Evolutionary conservation across 2,113 vertebrate genomes (phyloP), one percentile per base, ranked within the genome.

Genomic region (Cephalopterus ornatus): DNA sequence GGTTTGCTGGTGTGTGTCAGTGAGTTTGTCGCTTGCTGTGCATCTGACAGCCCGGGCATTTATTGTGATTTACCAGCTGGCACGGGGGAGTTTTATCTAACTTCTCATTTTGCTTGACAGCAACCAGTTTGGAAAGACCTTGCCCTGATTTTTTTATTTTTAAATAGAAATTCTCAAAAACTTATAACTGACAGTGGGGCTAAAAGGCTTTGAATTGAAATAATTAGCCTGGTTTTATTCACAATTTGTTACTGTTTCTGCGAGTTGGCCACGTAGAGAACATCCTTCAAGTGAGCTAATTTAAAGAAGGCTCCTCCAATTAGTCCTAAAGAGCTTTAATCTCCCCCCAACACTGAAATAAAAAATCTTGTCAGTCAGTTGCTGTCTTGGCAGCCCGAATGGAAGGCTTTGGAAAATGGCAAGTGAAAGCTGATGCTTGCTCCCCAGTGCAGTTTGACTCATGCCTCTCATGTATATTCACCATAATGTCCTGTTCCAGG

Each of bases 11-110:
- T 90, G 79, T 88, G 49, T 98, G 96, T 98, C 89, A 63, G 56
- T 82, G 74, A 33, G 6, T 63, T 96, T 39, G 33, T 84, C 32
- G 59, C 84, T 85, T 85, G 97, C 91, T 97, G 97, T 95, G 94
- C 97, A 96, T 97, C 97, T 97, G 92, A 95, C 98, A 96, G 97
- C 97, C 97, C 28, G 28, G 88, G 91, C 82, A 16, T 96, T 97
- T 96, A 76, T 94, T 97, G 97, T 96, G 97, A 96, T 89, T 85
- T 91, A 46, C 96, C 97, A 97, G 95, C 97, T 98, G 98, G 97
- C 96, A 74, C 5, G 97, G 96, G 95, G 98, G 98, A 95, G 97
- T 97, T 97, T 90, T 79, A 92, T 97, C 93, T 96, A 93, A 97
- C 94, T 97, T 97, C 91, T 97, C 71, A 18, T 73, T 95, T 96